Conservation (phyloP, 2,797 vertebrate species). For the Hapalemur alaotrensis region DNA sequence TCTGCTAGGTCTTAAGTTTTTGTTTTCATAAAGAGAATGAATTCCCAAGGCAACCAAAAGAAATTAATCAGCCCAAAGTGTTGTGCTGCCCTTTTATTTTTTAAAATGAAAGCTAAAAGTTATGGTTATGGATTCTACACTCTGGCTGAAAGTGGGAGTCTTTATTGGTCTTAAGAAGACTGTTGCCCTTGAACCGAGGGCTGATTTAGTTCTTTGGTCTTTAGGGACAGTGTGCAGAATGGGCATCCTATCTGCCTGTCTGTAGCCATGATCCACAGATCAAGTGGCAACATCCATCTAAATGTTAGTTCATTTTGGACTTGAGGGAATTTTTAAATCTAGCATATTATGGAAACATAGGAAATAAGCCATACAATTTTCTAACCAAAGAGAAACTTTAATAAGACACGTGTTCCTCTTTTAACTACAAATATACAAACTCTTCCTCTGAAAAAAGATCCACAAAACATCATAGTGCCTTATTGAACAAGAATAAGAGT, state of each 20-base stretch:
- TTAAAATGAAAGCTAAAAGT: slow-evolving; percentile 25
- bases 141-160: neutral
- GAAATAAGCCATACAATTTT: neutral
- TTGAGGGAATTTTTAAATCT: neutral
- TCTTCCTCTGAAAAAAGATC: neutral
- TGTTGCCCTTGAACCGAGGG: neutral
- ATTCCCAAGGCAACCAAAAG: neutral
- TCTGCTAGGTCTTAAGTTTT: neutral
- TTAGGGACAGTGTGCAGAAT: neutral
- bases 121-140: neutral
- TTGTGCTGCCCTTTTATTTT: neutral
- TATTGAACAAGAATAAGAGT: neutral
- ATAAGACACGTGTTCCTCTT: neutral
- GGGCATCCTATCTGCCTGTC: neutral
- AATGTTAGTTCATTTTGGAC: neutral
- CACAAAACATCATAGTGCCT: neutral
- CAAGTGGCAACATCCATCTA: neutral
- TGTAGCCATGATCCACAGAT: neutral
- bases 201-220: neutral
- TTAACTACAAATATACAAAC: neutral
- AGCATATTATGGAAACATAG: neutral
- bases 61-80: neutral
- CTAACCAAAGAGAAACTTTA: neutral
- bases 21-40: neutral
- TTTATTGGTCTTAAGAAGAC: neutral